A percentile compares a stretch with the other conserved stretches of the same genome.
phyloP scores from a whole-genome alignment of 1,140 invertebrate species.

The Drosophila lini region DNA sequence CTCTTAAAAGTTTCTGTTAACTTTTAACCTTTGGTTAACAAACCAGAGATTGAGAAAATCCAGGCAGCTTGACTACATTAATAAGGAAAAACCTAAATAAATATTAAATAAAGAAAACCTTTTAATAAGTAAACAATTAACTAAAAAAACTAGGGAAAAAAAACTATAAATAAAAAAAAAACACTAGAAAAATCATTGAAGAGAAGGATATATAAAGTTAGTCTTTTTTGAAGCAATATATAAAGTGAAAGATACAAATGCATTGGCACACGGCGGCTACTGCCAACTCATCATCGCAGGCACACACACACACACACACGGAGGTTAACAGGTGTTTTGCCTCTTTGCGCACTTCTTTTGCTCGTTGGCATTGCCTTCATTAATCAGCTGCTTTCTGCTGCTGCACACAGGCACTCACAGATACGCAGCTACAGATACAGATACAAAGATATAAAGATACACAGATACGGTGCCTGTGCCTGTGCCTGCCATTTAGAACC shows the following conservation, averaged over 20 bases:
- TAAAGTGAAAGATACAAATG: slow-evolving; percentile 3
- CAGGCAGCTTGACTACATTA: no score
- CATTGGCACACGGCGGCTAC: not conserved
- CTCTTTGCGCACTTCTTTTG: slow-evolving; percentile 62
- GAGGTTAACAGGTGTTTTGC: slow-evolving; percentile 74
- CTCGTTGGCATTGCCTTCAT: slow-evolving; percentile 10
- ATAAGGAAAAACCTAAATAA: no score
- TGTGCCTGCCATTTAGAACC: slow-evolving; percentile 18
- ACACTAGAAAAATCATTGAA: no score
- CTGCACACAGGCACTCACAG: slow-evolving; percentile 17
- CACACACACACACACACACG: slow-evolving; percentile 15
- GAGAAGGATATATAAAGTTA: not conserved
- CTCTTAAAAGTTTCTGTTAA: no score
- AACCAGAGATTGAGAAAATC: no score
- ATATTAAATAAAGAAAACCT: no score
- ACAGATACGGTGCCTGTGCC: not conserved
- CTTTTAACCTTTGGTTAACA: no score
- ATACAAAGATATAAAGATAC: slow-evolving; percentile 16
- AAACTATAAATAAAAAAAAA: no score
- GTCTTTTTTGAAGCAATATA: not conserved
- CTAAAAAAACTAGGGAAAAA: no score
- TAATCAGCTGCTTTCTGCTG: slow-evolving; percentile 47
- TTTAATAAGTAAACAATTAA: no score
- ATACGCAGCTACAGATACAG: slow-evolving; percentile 15
- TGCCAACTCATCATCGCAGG: slow-evolving; percentile 38